Base-by-base conservation (phyloP, 64 coral and sea anemone species). In the Montipora cactus region DNA sequence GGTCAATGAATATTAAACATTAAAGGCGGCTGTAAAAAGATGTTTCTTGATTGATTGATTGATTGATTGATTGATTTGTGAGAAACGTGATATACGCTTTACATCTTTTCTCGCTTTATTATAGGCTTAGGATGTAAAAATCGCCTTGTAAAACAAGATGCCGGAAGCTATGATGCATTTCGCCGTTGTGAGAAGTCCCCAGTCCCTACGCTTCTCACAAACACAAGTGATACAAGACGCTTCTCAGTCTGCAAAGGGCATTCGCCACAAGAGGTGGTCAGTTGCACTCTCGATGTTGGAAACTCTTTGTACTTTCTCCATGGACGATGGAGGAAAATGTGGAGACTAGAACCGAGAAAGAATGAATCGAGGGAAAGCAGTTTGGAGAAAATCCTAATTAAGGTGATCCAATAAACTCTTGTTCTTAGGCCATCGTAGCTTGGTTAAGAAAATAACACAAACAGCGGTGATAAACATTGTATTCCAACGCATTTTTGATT, bases 301-400 rank as follows among this genome's bases (percentile, higher is more conserved):
- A 86, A 21, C 1, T 22, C 47, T 16, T 22, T 9, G 45, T 86
- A 50, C 66, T 71, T 12, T 8, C 8, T 71, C 8, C 47, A 67
- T 46, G 82, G 82, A 21, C 64, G 47, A 48, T 86, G 82, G 82
- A 15, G 15, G 11, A 44, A 13, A 46, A 47, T 86, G 66, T 86
- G 45, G 82, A 12, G 47, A 71, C 6, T 86, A 64, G 16, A 28
- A 12, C 46, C 66, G 8, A 72, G 44, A 49, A 12, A 9, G 46
- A 19, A 48, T 6, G 45, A 7, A 8, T 21, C 13, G 13, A 64
- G 80, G 19, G 45, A 70, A 12, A 22, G 4, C 16, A 70, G 44
- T 13, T 22, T 85, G 62, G 64, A 85, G 19, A 16, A 16, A 9
- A 5, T 25, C 10, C 20, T 86, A 1, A 18, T 13, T 12, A 72